These are phyloP conservation scores for Notodonta dromedarius DNA, from an alignment of 2,888 invertebrate genomes.

Conservation along the genomic window DNA sequence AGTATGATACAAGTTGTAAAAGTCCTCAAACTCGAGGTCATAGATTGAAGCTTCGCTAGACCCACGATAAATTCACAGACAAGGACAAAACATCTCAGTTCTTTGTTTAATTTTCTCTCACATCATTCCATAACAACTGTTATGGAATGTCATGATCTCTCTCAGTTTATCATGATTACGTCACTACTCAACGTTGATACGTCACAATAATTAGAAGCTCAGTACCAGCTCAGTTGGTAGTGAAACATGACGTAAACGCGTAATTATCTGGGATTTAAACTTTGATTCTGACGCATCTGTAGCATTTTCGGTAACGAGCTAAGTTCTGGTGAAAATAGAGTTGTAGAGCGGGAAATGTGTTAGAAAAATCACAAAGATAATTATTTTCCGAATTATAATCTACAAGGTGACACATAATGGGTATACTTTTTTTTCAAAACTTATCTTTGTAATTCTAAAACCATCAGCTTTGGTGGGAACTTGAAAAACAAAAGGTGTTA, in stretches of 20 bases:
- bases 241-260: conserved; percentile 45
- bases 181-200: neutral
- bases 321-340: conserved; percentile 47
- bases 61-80: too few relatives aligned
- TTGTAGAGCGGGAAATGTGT: conserved; percentile 8
- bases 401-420: too few relatives aligned
- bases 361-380: too few relatives aligned
- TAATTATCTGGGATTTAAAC: conserved; percentile 60
- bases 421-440: too few relatives aligned
- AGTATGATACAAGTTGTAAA: too few relatives aligned
- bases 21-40: too few relatives aligned
- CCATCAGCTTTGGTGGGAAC: too few relatives aligned
- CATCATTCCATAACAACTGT: neutral
- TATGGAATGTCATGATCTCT: conserved; percentile 5
- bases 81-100: too few relatives aligned
- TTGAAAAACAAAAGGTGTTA: too few relatives aligned
- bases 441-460: too few relatives aligned
- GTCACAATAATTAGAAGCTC: conserved; percentile 7
- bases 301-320: conserved; percentile 55
- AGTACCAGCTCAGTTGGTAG: conserved; percentile 20
- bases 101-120: neutral
- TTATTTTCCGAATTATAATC: too few relatives aligned
- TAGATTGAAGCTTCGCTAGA: too few relatives aligned
- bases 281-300: conserved; percentile 43
- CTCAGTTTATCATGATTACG: conserved; percentile 2